These are phyloP conservation scores for Spinibarbus caldwelli DNA, from an alignment of 2,797 vertebrate species.

Conservation along the genomic window DNA sequence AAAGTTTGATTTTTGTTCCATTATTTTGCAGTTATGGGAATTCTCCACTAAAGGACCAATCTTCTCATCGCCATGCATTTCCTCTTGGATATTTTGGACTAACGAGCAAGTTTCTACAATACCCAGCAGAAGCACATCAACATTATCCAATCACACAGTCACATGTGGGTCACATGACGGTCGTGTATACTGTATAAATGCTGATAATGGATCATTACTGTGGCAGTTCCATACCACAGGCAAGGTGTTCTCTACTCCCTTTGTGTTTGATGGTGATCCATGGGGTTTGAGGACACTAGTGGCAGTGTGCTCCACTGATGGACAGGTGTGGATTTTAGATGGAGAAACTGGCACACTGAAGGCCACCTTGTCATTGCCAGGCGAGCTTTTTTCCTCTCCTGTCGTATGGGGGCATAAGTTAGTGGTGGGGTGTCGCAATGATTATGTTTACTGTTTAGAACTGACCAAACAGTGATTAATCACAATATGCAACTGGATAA, in stretches of 20 bases:
- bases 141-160: conserved; percentile 65
- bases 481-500: neutral
- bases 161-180: conserved; percentile 93
- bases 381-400: conserved; percentile 93
- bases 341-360: conserved; percentile 74
- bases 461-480: conserved; percentile 60
- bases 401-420: conserved; percentile 81
- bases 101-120: neutral
- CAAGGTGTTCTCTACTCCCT: conserved; percentile 89
- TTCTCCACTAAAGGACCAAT: conserved; percentile 85
- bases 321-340: conserved; percentile 88
- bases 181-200: conserved; percentile 85
- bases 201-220: conserved; percentile 77
- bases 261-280: conserved; percentile 73
- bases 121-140: neutral
- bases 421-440: conserved; percentile 92
- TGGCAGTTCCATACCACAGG: conserved; percentile 89
- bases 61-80: conserved; percentile 91
- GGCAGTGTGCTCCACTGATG: conserved; percentile 88
- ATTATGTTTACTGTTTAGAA: conserved; percentile 91
- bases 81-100: conserved; percentile 63
- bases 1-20: neutral
- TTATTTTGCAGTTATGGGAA: conserved; percentile 84
- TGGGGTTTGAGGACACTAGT: conserved; percentile 73
- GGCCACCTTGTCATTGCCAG: conserved; percentile 77